Base-by-base conservation (phyloP, 2,797 vertebrate genomes). In the Rallus crepitans region DNA sequence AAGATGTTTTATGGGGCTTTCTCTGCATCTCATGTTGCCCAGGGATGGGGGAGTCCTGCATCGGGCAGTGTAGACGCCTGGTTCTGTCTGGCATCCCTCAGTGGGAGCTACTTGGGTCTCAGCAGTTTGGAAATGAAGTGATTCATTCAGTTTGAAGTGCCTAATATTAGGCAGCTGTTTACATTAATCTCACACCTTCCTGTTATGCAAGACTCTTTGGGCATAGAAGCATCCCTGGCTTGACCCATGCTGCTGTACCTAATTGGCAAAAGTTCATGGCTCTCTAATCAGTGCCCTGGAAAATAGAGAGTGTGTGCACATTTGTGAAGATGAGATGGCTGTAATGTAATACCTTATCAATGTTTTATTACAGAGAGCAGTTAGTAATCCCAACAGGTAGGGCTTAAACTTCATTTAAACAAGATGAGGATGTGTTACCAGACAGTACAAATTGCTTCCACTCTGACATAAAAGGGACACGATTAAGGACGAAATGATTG, bases 361-460 rank as follows among this genome's bases (percentile, higher is more conserved):
- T 86, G n/a, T 88, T 94, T 93, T 90, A 83, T 88, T 85, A 33
- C 76, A 10, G 72, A 61, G 82, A 90, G 47, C 82, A 50, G 85
- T 84, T 79, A 79, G 69, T 81, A 90, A 91, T 93, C 85, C 93
- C 69, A 93, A 83, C 94, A 95, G 87, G 76, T 93, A 78, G 31
- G 24, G 45, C 37, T 94, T 76, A 69, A 84, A 69, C 81, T 61
- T 93, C 33, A 59, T 91, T 95, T 93, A 61, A 88, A 86, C 40
- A 69, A 39, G 59, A 61, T 59, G 90, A 79, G 66, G 71, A 61
- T 30, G 65, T 31, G 40, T 81, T 94, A 81, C 72, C 66, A 50
- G 77, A 57, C 0, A 91, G 90, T 93, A 90, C 63, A 87, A 83
- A 95, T 91, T 0, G 1, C 90, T 77, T 88, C 50, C 30, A 10